phyloP scores from a whole-genome alignment of 2,888 invertebrate species.

The Crocallis elinguaria region DNA sequence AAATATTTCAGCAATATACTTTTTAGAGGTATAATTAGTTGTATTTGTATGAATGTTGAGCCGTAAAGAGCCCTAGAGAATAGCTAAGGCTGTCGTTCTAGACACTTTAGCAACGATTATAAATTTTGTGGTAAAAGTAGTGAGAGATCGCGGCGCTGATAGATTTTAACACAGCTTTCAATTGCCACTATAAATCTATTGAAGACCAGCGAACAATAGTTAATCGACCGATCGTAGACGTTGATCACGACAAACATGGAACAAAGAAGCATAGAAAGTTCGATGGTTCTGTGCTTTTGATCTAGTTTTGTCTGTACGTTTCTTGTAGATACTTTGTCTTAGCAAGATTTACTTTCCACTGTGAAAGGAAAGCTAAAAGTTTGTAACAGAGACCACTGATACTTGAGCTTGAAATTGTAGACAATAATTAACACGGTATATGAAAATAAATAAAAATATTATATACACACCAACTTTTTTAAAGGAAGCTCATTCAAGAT shows the following conservation, averaged over 20 bases:
- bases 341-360: neutral
- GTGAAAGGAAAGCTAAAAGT: neutral
- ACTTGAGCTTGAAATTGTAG: neutral
- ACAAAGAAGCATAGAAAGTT: constrained; percentile 1
- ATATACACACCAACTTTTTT: no score
- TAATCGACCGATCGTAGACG: constrained; percentile 3
- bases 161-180: constrained; percentile 6
- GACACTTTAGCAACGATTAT: constrained; percentile 63
- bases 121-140: constrained; percentile 49
- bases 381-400: neutral
- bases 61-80: constrained; percentile 60
- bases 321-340: neutral
- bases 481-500: no score
- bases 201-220: neutral
- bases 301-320: neutral
- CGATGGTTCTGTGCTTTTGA: neutral
- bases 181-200: constrained; percentile 15
- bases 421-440: neutral
- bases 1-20: constrained; percentile 24
- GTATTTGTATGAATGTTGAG: constrained; percentile 55
- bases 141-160: constrained; percentile 9
- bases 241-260: constrained; percentile 15
- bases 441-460: neutral
- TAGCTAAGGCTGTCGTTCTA: constrained; percentile 59
- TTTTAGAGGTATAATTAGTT: constrained; percentile 51